A percentile compares a stretch with the other conserved stretches of the same genome.
Evolutionary conservation across 2,888 invertebrate genomes (phyloP).

Genomic region (Capitulum mitella): DNA sequence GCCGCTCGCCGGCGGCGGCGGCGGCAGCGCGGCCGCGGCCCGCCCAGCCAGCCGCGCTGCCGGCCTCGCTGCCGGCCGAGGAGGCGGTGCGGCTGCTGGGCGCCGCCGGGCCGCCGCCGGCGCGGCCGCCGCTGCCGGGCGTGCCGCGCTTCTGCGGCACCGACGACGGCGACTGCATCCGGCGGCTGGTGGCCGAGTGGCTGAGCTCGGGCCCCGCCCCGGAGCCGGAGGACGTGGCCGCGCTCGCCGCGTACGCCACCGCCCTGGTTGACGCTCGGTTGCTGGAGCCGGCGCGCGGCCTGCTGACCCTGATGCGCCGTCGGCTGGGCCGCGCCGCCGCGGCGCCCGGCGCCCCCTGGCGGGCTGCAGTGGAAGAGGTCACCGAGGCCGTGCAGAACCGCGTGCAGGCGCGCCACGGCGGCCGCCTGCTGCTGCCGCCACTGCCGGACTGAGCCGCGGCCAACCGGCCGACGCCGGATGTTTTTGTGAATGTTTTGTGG

Average conservation of each 20-base stretch:
- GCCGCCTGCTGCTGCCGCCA: not conserved
- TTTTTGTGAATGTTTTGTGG: too few species aligned
- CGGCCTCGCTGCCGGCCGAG: not conserved
- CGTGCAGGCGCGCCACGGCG: not conserved
- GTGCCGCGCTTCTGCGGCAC: not conserved
- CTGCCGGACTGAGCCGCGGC: not conserved
- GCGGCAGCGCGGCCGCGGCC: not conserved
- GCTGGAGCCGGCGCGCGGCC: not conserved
- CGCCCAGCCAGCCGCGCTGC: not conserved
- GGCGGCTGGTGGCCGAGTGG: slow-evolving; percentile 4
- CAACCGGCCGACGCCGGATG: too few species aligned
- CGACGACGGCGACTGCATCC: too few species aligned
- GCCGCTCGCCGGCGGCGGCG: not conserved
- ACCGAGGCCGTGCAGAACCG: not conserved
- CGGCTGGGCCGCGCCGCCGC: not conserved
- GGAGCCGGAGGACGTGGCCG: not conserved
- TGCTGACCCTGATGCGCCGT: not conserved
- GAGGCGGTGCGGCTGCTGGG: slow-evolving; percentile 9
- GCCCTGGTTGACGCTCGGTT: not conserved
- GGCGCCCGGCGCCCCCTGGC: not conserved
- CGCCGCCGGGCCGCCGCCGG: not conserved
- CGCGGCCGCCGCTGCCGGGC: not conserved
- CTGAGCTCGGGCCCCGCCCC: not conserved
- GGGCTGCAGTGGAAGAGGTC: not conserved
- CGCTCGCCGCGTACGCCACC: not conserved